phyloP scores from a whole-genome alignment of 2,888 invertebrate genomes.

The Luffia ferchaultella region DNA sequence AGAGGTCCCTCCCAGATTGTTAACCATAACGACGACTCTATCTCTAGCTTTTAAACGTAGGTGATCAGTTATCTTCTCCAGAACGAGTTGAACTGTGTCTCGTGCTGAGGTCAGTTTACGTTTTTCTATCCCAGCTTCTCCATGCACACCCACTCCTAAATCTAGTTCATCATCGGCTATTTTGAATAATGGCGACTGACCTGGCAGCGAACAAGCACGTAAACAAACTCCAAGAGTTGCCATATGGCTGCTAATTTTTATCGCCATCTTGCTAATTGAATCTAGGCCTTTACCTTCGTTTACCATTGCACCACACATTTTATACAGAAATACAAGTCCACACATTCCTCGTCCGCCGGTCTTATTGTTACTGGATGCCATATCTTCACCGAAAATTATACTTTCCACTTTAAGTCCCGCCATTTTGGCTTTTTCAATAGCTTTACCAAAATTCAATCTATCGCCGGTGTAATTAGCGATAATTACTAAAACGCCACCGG shows the following conservation, averaged over 20 bases:
- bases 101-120: conserved; percentile 51
- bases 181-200: conserved; percentile 69
- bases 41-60: conserved; percentile 34
- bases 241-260: conserved; percentile 55
- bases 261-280: conserved; percentile 60
- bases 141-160: conserved; percentile 64
- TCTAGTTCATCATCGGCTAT: conserved; percentile 73
- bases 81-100: conserved; percentile 48
- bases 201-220: conserved; percentile 73
- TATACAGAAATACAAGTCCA: conserved; percentile 67
- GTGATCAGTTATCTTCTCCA: conserved; percentile 49
- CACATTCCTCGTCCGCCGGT: conserved; percentile 73
- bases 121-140: conserved; percentile 59
- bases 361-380: conserved; percentile 59
- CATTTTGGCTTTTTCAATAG: conserved; percentile 75
- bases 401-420: conserved; percentile 69
- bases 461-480: conserved; percentile 83
- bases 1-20: conserved; percentile 81
- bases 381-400: conserved; percentile 75
- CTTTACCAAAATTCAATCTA: conserved; percentile 82
- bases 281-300: conserved; percentile 63
- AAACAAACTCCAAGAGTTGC: conserved; percentile 77
- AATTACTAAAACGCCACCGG: conserved; percentile 75
- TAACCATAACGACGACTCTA: conserved; percentile 72
- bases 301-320: conserved; percentile 80